These are phyloP conservation scores for Misgurnus mizolepis DNA, from an alignment of 2,113 vertebrate genomes.

Conservation along the genomic window DNA sequence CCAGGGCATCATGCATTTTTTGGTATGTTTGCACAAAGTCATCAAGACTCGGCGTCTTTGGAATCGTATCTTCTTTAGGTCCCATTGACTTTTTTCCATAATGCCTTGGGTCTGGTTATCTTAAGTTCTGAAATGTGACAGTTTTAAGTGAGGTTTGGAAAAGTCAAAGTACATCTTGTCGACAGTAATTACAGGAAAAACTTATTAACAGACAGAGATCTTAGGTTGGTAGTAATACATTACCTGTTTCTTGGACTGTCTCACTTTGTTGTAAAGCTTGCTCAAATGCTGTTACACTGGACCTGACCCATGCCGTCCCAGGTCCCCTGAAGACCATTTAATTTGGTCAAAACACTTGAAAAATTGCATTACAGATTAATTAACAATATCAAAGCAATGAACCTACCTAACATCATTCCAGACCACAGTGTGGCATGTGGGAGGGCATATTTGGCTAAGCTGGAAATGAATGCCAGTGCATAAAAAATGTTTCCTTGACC, in stretches of 20 bases:
- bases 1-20: background rate
- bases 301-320: background rate
- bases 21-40: background rate
- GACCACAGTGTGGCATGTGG: too few relatives aligned
- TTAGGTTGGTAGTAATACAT: background rate
- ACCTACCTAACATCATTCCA: too few relatives aligned
- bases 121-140: background rate
- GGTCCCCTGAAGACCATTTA: background rate
- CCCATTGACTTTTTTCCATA: conserved; percentile 11
- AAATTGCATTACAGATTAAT: too few relatives aligned
- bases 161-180: background rate
- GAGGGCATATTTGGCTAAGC: too few relatives aligned
- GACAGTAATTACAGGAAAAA: background rate
- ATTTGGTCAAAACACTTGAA: background rate
- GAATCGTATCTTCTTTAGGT: conserved; percentile 2
- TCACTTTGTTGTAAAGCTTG: background rate
- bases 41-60: background rate
- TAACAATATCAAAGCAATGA: too few relatives aligned
- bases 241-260: conserved; percentile 1
- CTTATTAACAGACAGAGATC: background rate
- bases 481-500: too few relatives aligned
- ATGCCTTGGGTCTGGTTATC: background rate
- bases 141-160: too few relatives aligned
- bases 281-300: background rate
- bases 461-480: too few relatives aligned